Conservation (phyloP, 2,888 invertebrate species). For the Melanophora roralis region DNA sequence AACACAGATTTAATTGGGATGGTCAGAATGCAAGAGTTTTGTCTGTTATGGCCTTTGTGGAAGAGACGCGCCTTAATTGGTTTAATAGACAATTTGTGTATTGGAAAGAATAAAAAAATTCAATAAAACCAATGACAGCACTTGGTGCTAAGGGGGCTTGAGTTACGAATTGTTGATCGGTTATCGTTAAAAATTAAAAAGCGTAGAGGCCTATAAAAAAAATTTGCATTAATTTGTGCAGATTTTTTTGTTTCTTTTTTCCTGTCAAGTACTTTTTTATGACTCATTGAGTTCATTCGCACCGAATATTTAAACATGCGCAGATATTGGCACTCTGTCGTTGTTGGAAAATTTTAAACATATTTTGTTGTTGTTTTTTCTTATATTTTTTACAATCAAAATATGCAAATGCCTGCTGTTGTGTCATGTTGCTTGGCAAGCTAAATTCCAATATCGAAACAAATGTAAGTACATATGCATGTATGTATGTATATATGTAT, state of each 20-base stretch:
- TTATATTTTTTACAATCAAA: not conserved
- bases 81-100: constrained; percentile 34
- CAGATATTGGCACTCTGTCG: not conserved
- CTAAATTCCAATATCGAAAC: not conserved
- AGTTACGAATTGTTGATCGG: not conserved
- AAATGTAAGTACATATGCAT: no score
- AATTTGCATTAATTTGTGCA: constrained; percentile 2
- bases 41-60: not conserved
- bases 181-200: not conserved
- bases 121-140: not conserved
- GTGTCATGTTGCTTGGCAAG: not conserved
- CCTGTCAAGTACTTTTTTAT: constrained; percentile 6
- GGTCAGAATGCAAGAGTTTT: no score
- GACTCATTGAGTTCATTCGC: constrained; percentile 38
- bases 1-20: not conserved
- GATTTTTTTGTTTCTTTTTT: not conserved
- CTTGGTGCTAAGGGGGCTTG: not conserved
- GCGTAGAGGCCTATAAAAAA: constrained; percentile 26
- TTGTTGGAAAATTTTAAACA: not conserved
- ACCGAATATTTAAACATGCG: not conserved
- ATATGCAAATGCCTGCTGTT: constrained; percentile 1
- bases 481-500: no score
- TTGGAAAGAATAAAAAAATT: not conserved
- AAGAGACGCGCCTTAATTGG: constrained; percentile 42
- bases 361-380: no score